Evolutionary conservation across 2,888 invertebrate genomes (phyloP), one percentile per base, ranked within the genome.

Genomic region (Cheilosia pagana): DNA sequence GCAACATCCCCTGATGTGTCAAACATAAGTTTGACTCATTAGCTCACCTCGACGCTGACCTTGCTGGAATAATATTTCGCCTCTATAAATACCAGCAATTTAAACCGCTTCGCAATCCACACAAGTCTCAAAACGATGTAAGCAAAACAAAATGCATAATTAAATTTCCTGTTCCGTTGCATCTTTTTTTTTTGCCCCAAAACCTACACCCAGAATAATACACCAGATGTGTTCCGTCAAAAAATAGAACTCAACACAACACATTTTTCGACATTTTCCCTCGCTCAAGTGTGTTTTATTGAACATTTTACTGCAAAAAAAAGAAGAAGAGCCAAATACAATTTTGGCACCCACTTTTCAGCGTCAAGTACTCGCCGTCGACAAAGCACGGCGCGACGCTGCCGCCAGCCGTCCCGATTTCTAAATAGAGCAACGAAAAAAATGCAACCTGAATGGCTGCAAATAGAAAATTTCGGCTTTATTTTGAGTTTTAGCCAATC

Each of bases 351-450:
- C 68, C 63, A 68, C 50, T 63, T 60, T 25, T 39, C 25, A 59
- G 16, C 76, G 57, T 55, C 70, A 63, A 63, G 68, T 48, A 57
- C 39, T 45, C 55, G 8, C 39, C 35, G 19, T 28, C 25, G 28
- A 39, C 39, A 14, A 16, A 7, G 19, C 28, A 60, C 52, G 45
- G 21, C 48, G 28, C 39, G 48, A 16, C 21, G 14, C 7, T n/a
- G 31, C 14, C n/a, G 39, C 25, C 21, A n/a, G 19, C 53, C 39
- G 65, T 8, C 41, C 48, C 62, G 25, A 21, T 82, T 78, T 65
- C 62, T 50, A 83, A 83, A 74, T 78, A 57, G 82, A 78, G 72
- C 78, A 72, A 74, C 65, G 78, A 68, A 74, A 79, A 79, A 83
- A 74, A 70, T 83, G 74, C 83, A 79, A 79, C 83, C 79, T 31